Evolutionary conservation across 2,888 invertebrate genomes (phyloP), one percentile per base, ranked within the genome.

Genomic region (Agrypnus murinus): DNA sequence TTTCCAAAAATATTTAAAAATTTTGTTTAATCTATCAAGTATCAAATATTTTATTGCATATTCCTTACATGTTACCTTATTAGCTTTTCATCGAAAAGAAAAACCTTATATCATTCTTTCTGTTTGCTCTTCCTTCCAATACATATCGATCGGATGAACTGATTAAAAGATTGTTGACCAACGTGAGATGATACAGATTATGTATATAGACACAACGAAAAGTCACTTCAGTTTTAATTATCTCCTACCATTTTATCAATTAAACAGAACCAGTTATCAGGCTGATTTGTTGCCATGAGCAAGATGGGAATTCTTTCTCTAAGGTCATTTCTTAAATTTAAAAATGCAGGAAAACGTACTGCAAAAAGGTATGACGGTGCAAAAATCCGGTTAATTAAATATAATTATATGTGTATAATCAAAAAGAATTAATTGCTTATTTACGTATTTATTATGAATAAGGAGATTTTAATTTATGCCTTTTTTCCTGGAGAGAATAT

Each of bases 101-200:
- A 7, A 38, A 38, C 17, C 10, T 46, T 19, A 31, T 43, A 68
- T 62, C 55, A 60, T 53, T 34, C 19, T 62, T 69, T 63, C 38
- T 57, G 62, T 69, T 69, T 55, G 36, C 34, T 25, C 59, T 17
- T 40, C 59, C 66, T 55, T 63, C 32, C n/a, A 25, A 68, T 43
- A 10, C 14, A 14, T 63, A 69, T 69, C 38, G 69, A 69, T 69
- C 69, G 38, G 19, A n/a, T 17, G 32, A 59, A 69, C 69, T 69
- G 69, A 69, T 69, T 69, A 69, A 62, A 46, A 57, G 69, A 69
- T 55, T 69, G 58, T 69, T 69, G 69, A 69, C 69, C 46, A 43
- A 19, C 46, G 8, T 46, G 19, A 46, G 46, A 17, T 17, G 17
- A 17, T 46, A 46, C 19, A 17, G 19, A 46, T 19, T 19, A 25